Conservation (phyloP, 2,797 vertebrate genomes). For the Myotis planiceps region DNA sequence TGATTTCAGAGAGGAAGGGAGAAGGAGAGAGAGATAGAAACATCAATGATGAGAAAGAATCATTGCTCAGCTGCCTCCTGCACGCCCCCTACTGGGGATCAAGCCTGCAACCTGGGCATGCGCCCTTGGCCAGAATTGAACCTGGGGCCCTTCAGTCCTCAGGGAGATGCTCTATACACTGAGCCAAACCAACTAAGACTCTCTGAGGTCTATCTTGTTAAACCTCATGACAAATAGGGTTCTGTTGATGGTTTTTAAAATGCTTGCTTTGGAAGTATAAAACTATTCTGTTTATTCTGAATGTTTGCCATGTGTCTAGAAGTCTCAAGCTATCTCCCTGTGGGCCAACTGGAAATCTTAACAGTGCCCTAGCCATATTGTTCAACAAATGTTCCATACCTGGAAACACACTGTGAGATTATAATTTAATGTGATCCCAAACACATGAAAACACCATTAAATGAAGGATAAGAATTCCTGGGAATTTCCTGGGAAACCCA, state of each 20-base stretch:
- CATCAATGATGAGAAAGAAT: too few species aligned
- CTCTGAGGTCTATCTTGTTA: neutral
- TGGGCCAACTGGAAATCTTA: neutral
- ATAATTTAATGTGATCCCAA: slow-evolving; percentile 75
- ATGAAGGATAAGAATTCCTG: slow-evolving; percentile 81
- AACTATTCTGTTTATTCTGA: slow-evolving; percentile 3
- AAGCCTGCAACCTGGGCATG: too few species aligned
- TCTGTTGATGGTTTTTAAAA: neutral
- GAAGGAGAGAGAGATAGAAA: too few species aligned
- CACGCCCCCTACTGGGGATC: too few species aligned
- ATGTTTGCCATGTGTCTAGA: neutral
- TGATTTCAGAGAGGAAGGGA: too few species aligned
- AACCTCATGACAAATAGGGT: neutral
- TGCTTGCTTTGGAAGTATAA: neutral
- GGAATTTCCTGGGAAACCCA: slow-evolving; percentile 81
- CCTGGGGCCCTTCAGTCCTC: too few species aligned
- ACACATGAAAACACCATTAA: slow-evolving; percentile 80
- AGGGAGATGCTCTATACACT: too few species aligned
- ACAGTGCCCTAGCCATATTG: slow-evolving; percentile 37
- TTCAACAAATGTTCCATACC: slow-evolving; percentile 73
- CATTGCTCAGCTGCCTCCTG: too few species aligned
- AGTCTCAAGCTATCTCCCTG: slow-evolving; percentile 39
- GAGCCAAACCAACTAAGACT: neutral
- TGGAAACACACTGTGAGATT: slow-evolving; percentile 78
- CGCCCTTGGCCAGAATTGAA: too few species aligned